These are phyloP conservation scores for Plagodis pulveraria DNA, from an alignment of 2,888 invertebrate genomes.

Conservation along the genomic window DNA sequence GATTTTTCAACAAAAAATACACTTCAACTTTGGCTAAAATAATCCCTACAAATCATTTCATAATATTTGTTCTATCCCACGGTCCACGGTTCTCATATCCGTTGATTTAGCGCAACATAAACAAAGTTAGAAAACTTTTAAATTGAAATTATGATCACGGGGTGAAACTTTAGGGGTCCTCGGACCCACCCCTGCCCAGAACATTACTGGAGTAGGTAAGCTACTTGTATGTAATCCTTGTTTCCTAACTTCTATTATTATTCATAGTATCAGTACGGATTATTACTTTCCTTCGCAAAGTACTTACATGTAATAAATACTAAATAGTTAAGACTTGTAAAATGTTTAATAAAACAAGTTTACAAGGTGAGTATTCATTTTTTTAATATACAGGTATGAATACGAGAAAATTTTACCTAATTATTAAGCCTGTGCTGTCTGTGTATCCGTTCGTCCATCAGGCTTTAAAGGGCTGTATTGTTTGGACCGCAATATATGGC, in stretches of 20 bases:
- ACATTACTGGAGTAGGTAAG: conserved; percentile 33
- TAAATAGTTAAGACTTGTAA: too few species aligned
- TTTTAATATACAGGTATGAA: too few species aligned
- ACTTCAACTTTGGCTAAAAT: conserved; percentile 11
- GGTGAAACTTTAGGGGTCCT: conserved; percentile 53
- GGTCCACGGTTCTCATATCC: conserved; percentile 40
- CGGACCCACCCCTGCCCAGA: conserved; percentile 39
- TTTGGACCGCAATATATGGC: too few species aligned
- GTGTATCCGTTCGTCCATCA: too few species aligned
- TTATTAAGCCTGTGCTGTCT: too few species aligned
- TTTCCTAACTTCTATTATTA: conserved; percentile 12
- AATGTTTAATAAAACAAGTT: too few species aligned
- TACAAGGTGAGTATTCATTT: too few species aligned
- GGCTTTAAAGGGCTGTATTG: too few species aligned
- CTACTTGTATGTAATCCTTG: conserved; percentile 40
- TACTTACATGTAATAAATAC: too few species aligned
- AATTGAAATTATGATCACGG: conserved; percentile 68
- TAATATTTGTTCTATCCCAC: conserved; percentile 28
- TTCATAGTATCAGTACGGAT: not conserved
- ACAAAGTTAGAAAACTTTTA: conserved; percentile 63
- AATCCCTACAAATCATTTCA: conserved; percentile 16
- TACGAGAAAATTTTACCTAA: too few species aligned
- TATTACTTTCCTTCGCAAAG: too few species aligned
- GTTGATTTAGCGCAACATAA: conserved; percentile 51
- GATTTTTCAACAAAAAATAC: not conserved